phyloP scores from a whole-genome alignment of 2,113 vertebrate genomes.

The Spermophilus dauricus region DNA sequence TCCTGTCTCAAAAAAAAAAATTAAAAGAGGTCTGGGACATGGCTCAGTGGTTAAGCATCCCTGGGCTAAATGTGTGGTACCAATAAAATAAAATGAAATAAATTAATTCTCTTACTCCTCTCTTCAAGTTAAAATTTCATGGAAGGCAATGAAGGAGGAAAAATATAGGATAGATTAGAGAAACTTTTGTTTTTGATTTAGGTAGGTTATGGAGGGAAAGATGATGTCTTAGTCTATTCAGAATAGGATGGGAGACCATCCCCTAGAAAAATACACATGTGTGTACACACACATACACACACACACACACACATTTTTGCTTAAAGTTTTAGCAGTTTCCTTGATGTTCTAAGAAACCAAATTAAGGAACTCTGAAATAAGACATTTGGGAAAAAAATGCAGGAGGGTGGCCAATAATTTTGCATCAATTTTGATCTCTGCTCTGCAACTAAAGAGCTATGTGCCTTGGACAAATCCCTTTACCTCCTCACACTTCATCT shows the following conservation, averaged over 20 bases:
- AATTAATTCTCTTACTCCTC: neutral
- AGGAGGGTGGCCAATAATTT: neutral
- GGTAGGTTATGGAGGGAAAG: neutral
- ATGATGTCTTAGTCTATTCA: neutral
- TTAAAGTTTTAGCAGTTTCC: neutral
- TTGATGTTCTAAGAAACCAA: neutral
- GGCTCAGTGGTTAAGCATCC: too few relatives aligned
- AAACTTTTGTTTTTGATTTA: neutral
- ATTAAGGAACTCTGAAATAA: slow-evolving; percentile 37
- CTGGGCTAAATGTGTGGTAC: too few relatives aligned
- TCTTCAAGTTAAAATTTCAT: neutral
- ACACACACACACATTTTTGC: neutral
- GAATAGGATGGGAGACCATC: neutral
- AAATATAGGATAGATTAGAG: neutral
- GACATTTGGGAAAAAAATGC: neutral
- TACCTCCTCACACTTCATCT: neutral
- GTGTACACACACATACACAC: too few relatives aligned
- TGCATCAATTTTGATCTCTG: neutral
- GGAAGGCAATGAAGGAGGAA: neutral
- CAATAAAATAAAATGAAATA: too few relatives aligned
- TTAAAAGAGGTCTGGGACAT: too few relatives aligned
- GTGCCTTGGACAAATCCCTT: neutral
- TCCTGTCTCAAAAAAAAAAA: too few relatives aligned
- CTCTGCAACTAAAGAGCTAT: neutral
- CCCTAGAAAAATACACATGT: slow-evolving; percentile 17